Conservation (phyloP, 2,113 vertebrate species). For the Mobula birostris region DNA sequence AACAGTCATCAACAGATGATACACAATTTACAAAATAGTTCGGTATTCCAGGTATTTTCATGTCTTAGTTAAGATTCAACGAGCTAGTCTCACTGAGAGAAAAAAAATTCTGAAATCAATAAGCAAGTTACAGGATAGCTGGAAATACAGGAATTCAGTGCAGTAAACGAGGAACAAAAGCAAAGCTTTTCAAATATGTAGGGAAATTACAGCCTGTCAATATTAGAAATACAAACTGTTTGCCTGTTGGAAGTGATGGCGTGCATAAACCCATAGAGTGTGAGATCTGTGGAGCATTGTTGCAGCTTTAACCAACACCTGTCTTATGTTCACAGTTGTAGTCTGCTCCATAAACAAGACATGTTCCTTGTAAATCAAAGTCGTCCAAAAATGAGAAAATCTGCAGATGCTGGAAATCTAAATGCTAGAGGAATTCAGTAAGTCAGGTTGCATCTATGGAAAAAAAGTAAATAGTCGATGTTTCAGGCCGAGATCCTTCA, state of each 20-base stretch:
- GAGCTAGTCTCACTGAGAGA: neutral
- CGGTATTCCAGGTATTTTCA: neutral
- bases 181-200: neutral
- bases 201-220: neutral
- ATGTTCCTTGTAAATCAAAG: neutral
- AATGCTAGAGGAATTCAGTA: too few relatives aligned
- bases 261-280: neutral
- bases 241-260: neutral
- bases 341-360: neutral
- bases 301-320: neutral
- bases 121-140: too few relatives aligned
- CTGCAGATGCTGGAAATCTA: too few relatives aligned
- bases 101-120: neutral
- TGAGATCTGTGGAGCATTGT: neutral
- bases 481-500: too few relatives aligned
- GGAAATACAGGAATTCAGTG: neutral
- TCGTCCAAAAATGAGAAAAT: too few relatives aligned
- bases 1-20: neutral
- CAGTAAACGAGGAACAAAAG: neutral
- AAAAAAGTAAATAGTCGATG: too few relatives aligned
- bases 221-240: neutral
- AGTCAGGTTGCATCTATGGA: too few relatives aligned
- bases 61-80: neutral
- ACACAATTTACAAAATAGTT: neutral
- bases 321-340: neutral